Evolutionary conservation across 2,113 vertebrate species (phyloP).

Genomic region (Scomber japonicus): DNA sequence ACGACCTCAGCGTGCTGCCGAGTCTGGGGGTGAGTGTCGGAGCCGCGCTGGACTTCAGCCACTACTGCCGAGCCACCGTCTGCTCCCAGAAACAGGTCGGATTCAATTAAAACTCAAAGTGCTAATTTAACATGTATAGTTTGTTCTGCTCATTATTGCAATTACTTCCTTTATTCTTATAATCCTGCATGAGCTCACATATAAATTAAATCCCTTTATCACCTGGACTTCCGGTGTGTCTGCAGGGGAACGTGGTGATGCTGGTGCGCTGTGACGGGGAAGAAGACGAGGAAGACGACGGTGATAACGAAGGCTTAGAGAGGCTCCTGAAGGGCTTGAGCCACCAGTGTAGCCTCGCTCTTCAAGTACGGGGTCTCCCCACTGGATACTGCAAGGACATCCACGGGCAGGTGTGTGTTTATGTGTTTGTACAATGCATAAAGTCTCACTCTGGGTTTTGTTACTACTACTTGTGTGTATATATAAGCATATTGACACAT

Average conservation of each 20-base stretch:
- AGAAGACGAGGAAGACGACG: conserved; percentile 54
- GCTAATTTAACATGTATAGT: too few relatives aligned
- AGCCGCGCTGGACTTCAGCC: conserved; percentile 90
- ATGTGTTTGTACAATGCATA: not conserved
- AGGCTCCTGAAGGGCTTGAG: conserved; percentile 86
- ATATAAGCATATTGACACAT: too few relatives aligned
- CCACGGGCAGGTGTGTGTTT: conserved; percentile 89
- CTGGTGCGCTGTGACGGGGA: conserved; percentile 84
- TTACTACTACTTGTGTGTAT: too few relatives aligned
- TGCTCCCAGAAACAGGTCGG: conserved; percentile 89
- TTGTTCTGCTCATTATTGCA: too few relatives aligned
- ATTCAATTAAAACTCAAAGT: not conserved
- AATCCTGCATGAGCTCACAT: not conserved
- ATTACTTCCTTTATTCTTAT: too few relatives aligned
- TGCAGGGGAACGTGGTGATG: conserved; percentile 91
- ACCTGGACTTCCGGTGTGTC: not conserved
- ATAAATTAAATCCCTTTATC: not conserved
- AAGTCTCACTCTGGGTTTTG: too few relatives aligned
- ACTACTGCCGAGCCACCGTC: conserved; percentile 90
- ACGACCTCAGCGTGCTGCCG: conserved; percentile 90
- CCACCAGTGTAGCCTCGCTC: conserved; percentile 90
- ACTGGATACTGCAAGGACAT: conserved; percentile 96
- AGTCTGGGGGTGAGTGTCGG: conserved; percentile 86
- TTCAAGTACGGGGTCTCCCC: conserved; percentile 89
- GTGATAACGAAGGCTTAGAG: conserved; percentile 81